Evolutionary conservation across 2,113 vertebrate species (phyloP).

Genomic region (Pelobates fuscus): DNA sequence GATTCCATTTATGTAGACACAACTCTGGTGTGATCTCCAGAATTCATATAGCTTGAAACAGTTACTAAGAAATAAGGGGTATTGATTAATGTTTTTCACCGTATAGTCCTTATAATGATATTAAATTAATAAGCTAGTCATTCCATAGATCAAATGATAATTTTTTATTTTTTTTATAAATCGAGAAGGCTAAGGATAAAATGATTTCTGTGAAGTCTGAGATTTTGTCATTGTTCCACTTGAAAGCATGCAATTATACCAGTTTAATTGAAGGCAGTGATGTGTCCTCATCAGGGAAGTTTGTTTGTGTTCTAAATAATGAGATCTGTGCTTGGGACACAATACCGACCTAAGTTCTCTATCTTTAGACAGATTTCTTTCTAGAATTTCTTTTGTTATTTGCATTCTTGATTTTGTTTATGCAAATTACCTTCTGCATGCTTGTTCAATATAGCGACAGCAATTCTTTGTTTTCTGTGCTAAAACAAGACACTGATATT

Average conservation of each 20-base stretch:
- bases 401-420: constrained; percentile 47
- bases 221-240: constrained; percentile 77
- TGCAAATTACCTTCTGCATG: constrained; percentile 22
- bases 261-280: constrained; percentile 80
- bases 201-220: constrained; percentile 68
- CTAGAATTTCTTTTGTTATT: constrained; percentile 57
- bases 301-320: constrained; percentile 78
- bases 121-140: constrained; percentile 34
- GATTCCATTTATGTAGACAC: too few relatives aligned
- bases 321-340: constrained; percentile 69
- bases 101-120: constrained; percentile 18
- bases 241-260: constrained; percentile 82
- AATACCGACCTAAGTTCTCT: constrained; percentile 65
- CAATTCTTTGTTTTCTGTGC: constrained; percentile 1
- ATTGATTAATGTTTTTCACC: constrained; percentile 39
- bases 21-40: too few relatives aligned
- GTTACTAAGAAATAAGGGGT: not conserved
- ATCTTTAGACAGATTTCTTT: constrained; percentile 56
- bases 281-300: constrained; percentile 74
- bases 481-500: constrained; percentile 8
- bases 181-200: constrained; percentile 34
- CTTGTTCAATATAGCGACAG: not conserved
- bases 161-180: constrained; percentile 47
- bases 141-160: constrained; percentile 33
- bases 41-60: too few relatives aligned